These are phyloP conservation scores for Hydrotaea cyrtoneurina DNA, from an alignment of 2,888 invertebrate species.

Conservation along the genomic window DNA sequence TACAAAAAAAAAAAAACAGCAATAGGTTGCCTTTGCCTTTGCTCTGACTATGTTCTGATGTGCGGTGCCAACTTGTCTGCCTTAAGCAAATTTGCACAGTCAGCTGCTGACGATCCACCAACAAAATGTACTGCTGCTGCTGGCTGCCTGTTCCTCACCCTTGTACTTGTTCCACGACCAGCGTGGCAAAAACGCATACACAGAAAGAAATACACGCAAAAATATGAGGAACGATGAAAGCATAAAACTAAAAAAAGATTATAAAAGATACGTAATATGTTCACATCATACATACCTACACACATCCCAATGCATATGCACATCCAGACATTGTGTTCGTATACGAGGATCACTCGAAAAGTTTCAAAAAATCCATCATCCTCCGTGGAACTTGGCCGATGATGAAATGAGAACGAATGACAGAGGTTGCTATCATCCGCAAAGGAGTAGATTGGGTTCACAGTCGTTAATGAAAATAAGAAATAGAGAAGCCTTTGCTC, in stretches of 20 bases:
- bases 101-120: constrained; percentile 37
- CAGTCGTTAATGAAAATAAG: too few relatives aligned
- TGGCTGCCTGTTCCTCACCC: neutral
- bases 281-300: neutral
- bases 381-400: too few relatives aligned
- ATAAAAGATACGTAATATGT: constrained; percentile 22
- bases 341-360: constrained; percentile 4
- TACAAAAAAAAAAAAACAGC: neutral
- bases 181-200: neutral
- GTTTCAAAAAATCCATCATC: too few relatives aligned
- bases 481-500: too few relatives aligned
- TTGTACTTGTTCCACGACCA: too few relatives aligned
- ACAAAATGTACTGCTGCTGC: constrained; percentile 6
- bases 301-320: neutral
- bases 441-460: too few relatives aligned
- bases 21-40: neutral
- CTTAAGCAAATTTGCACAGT: constrained; percentile 51
- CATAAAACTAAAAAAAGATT: constrained; percentile 11
- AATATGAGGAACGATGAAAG: constrained; percentile 12
- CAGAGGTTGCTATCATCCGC: too few relatives aligned
- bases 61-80: constrained; percentile 60
- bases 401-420: too few relatives aligned
- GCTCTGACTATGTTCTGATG: constrained; percentile 45
- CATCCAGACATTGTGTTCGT: neutral
- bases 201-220: neutral